A percentile compares a stretch with the other conserved stretches of the same genome.
Evolutionary conservation across 2,797 vertebrate species (phyloP).

Genomic region (Scomberomorus guttatus): DNA sequence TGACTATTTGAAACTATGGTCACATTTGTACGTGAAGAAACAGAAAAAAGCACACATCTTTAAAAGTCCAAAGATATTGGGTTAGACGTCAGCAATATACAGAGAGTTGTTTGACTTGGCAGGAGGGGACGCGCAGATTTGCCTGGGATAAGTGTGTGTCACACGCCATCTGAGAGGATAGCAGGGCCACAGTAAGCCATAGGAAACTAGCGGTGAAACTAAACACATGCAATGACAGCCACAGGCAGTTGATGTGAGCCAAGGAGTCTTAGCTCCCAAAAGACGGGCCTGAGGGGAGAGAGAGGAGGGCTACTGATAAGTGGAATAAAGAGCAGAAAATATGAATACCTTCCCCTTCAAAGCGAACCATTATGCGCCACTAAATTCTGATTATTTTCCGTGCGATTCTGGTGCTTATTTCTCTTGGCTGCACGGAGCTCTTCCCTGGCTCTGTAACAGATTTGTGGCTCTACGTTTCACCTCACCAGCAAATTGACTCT

Average conservation of each 20-base stretch:
- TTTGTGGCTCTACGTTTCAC: conserved; percentile 69
- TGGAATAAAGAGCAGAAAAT: conserved; percentile 75
- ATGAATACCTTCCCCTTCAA: conserved; percentile 80
- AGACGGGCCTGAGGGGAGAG: conserved; percentile 67
- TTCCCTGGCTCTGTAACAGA: conserved; percentile 58
- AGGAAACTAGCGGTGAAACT: conserved; percentile 86
- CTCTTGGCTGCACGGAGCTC: conserved; percentile 66
- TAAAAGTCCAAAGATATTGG: conserved; percentile 83
- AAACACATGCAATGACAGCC: conserved; percentile 87
- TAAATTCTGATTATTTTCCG: conserved; percentile 79
- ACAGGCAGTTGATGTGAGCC: conserved; percentile 79
- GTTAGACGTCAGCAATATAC: conserved; percentile 84
- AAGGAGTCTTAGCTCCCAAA: conserved; percentile 79
- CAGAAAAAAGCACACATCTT: conserved; percentile 72
- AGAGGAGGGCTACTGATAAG: conserved; percentile 77
- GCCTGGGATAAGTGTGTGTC: conserved; percentile 84
- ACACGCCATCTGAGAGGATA: conserved; percentile 81
- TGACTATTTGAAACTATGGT: conserved; percentile 86
- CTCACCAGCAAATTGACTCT: conserved; percentile 58
- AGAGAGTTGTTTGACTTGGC: conserved; percentile 86
- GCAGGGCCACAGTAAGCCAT: conserved; percentile 80
- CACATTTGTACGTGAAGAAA: conserved; percentile 82
- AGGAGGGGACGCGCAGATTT: conserved; percentile 74
- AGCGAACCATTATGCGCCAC: conserved; percentile 75
- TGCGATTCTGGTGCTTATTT: conserved; percentile 73